phyloP scores from a whole-genome alignment of 2,888 invertebrate species.

The Entomobrya proxima region DNA sequence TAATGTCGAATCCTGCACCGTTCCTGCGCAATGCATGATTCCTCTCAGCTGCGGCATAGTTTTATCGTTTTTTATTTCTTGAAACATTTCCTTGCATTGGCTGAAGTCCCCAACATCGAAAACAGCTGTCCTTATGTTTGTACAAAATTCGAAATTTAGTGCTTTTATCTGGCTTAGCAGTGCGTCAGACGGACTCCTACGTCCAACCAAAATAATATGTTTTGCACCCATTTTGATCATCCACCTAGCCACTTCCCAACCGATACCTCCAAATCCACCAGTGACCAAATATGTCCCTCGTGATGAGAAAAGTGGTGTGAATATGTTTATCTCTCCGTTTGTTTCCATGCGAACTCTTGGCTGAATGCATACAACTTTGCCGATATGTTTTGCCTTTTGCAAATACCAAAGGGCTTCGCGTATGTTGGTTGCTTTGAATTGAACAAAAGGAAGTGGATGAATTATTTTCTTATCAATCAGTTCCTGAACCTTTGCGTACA shows the following conservation, averaged over 20 bases:
- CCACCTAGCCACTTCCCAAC: constrained; percentile 20
- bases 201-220: neutral
- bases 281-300: constrained; percentile 22
- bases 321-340: neutral
- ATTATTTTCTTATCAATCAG: neutral
- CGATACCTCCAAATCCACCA: constrained; percentile 45
- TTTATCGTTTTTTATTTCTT: neutral
- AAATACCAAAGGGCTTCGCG: neutral
- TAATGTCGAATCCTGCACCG: neutral
- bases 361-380: neutral
- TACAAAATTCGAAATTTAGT: neutral
- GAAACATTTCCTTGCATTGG: neutral
- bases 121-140: neutral
- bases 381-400: neutral
- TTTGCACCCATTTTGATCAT: constrained; percentile 30
- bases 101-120: neutral
- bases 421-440: neutral
- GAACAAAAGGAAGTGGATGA: neutral
- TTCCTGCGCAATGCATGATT: constrained; percentile 39
- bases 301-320: neutral
- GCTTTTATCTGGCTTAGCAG: constrained; percentile 17
- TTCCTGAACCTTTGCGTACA: no score
- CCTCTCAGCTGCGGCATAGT: constrained; percentile 31
- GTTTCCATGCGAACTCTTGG: neutral
- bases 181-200: neutral